phyloP scores from a whole-genome alignment of 2,888 invertebrate species.

The Amblyjoppa proteus region DNA sequence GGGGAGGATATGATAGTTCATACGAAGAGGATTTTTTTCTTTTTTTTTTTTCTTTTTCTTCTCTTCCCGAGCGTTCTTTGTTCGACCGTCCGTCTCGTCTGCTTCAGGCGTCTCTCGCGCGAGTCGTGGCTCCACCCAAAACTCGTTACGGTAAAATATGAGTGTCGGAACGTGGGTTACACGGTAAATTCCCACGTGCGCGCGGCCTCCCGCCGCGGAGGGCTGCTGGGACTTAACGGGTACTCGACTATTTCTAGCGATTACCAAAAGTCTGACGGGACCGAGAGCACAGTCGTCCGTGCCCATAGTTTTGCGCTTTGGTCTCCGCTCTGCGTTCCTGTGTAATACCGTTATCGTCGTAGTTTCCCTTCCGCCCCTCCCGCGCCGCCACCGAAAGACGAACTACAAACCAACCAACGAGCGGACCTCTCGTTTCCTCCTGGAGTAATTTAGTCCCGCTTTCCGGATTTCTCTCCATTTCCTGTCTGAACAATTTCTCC shows the following conservation, averaged over 20 bases:
- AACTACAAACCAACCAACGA: conserved; percentile 25
- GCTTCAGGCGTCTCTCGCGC: conserved; percentile 2
- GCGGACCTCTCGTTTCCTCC: conserved; percentile 44
- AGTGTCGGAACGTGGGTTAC: conserved; percentile 46
- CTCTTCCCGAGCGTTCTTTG: conserved; percentile 32
- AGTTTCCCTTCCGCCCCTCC: background rate
- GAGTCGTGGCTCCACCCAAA: conserved; percentile 65
- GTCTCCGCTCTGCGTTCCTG: background rate
- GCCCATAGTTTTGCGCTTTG: background rate
- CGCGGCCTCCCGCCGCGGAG: conserved; percentile 6
- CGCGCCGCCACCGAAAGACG: conserved; percentile 29
- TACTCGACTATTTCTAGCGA: conserved; percentile 71
- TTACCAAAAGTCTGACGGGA: conserved; percentile 61
- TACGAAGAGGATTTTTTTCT: background rate
- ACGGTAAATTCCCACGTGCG: conserved; percentile 66
- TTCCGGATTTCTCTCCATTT: conserved; percentile 58
- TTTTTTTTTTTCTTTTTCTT: background rate
- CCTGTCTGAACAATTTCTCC: conserved; percentile 58
- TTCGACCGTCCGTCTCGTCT: conserved; percentile 32
- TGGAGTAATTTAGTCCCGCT: conserved; percentile 53
- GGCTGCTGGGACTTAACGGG: conserved; percentile 8
- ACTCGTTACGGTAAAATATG: conserved; percentile 70
- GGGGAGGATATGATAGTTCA: conserved; percentile 39
- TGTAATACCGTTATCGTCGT: conserved; percentile 30
- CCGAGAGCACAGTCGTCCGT: background rate